Evolutionary conservation across 2,888 invertebrate genomes (phyloP).

Genomic region (Oxystoma pomonae): DNA sequence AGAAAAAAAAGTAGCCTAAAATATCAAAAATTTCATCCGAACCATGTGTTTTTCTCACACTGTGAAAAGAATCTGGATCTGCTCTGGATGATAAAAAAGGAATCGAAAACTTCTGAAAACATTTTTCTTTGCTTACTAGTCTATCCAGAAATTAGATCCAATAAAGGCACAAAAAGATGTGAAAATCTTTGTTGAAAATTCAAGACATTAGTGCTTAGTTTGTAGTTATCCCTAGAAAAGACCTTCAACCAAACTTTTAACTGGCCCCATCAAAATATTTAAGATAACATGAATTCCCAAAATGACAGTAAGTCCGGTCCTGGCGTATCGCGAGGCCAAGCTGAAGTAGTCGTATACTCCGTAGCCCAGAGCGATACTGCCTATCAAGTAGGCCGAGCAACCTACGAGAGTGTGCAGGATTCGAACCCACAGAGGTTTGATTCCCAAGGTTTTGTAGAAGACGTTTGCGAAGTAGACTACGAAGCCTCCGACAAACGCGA

Average conservation of each 20-base stretch:
- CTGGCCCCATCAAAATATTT: conserved; percentile 20
- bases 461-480: conserved; percentile 7
- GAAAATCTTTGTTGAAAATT: no score
- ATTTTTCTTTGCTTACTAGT: no score
- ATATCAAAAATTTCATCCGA: no score
- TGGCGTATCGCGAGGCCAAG: neutral
- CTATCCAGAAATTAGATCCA: no score
- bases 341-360: conserved; percentile 23
- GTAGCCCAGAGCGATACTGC: conserved; percentile 24
- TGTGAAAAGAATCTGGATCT: no score
- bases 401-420: conserved; percentile 24
- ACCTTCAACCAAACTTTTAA: conserved; percentile 3
- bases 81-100: no score
- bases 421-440: conserved; percentile 18
- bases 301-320: conserved; percentile 20
- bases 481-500: conserved; percentile 22
- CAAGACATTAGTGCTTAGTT: no score
- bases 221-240: no score
- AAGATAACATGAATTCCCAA: conserved; percentile 21
- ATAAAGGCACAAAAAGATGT: no score
- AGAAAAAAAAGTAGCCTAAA: no score
- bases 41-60: no score
- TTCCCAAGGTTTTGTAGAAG: conserved; percentile 5
- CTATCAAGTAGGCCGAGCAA: conserved; percentile 23
- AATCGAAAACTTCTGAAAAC: no score